Evolutionary conservation across 1,140 invertebrate species (phyloP).

Genomic region (Adelges cooleyi): DNA sequence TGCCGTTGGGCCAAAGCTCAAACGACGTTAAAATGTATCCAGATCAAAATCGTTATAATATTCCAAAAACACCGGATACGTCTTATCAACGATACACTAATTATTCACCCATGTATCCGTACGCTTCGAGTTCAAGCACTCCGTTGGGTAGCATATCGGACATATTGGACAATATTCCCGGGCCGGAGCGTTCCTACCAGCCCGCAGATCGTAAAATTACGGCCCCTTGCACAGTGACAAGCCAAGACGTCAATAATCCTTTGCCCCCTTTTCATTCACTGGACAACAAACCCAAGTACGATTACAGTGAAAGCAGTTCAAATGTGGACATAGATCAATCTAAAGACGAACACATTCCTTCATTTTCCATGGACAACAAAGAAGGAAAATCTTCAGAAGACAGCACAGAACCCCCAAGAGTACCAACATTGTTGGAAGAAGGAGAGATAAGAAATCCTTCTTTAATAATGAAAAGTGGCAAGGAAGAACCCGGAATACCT

Average conservation of each 20-base stretch:
- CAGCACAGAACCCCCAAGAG: background rate
- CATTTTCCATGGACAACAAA: background rate
- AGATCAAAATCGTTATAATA: constrained; percentile 4
- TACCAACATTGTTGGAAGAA: background rate
- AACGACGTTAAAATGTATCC: constrained; percentile 4
- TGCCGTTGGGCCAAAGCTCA: background rate
- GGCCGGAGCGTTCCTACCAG: constrained; percentile 9
- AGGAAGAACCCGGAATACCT: constrained; percentile 65
- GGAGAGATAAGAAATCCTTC: constrained; percentile 22
- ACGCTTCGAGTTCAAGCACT: background rate
- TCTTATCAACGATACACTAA: constrained; percentile 9
- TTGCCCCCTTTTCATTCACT: constrained; percentile 10
- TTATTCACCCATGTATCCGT: constrained; percentile 12
- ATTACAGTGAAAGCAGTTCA: background rate
- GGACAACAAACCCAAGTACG: constrained; percentile 19
- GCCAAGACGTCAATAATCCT: constrained; percentile 22
- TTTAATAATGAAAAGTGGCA: constrained; percentile 35
- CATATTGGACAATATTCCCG: constrained; percentile 14
- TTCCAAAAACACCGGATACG: constrained; percentile 7
- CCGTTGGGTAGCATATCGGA: constrained; percentile 23
- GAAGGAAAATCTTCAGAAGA: constrained; percentile 2
- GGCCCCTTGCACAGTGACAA: constrained; percentile 14
- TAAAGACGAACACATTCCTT: background rate
- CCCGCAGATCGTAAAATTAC: constrained; percentile 6
- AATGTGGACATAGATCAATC: background rate